Percentiles rank a stretch among this genome's conserved stretches.
phyloP scores from a whole-genome alignment of 2,888 invertebrate genomes.

The Cataglyphis albicans region DNA sequence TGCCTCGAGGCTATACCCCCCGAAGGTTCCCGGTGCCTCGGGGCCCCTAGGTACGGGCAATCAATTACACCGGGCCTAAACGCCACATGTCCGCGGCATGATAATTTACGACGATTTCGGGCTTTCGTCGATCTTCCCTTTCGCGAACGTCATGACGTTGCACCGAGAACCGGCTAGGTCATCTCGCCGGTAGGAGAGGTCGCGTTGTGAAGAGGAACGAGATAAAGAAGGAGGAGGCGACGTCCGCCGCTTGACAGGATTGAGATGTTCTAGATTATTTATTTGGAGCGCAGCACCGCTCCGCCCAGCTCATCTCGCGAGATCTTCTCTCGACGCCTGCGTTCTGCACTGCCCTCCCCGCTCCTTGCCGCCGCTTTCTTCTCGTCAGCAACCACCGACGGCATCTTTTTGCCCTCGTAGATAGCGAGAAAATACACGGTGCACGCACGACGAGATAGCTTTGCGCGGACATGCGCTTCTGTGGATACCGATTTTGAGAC shows the following conservation, averaged over 20 bases:
- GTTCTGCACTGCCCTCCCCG: constrained; percentile 44
- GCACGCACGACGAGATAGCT: constrained; percentile 18
- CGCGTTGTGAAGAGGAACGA: constrained; percentile 23
- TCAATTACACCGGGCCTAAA: constrained; percentile 82
- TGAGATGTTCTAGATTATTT: constrained; percentile 84
- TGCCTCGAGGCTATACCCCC: constrained; percentile 74
- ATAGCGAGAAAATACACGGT: constrained; percentile 33
- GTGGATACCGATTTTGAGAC: constrained; percentile 60
- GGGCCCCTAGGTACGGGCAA: constrained; percentile 74
- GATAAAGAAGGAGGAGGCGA: constrained; percentile 52
- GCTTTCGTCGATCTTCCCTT: constrained; percentile 59
- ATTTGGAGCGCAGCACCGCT: constrained; percentile 78
- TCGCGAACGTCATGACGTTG: constrained; percentile 19
- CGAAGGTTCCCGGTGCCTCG: constrained; percentile 57
- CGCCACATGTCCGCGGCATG: constrained; percentile 78
- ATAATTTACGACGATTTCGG: constrained; percentile 82
- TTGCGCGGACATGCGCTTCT: constrained; percentile 60
- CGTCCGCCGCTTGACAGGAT: constrained; percentile 68
- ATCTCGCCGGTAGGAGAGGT: constrained; percentile 44
- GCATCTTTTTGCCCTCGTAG: constrained; percentile 51
- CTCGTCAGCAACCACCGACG: constrained; percentile 50
- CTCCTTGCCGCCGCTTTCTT: constrained; percentile 49
- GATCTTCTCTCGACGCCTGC: constrained; percentile 57
- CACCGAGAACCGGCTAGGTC: neutral
- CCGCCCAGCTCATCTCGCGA: constrained; percentile 81